phyloP scores from a whole-genome alignment of 64 coral and sea anemone genomes.

The Catalaphyllia jardinei region DNA sequence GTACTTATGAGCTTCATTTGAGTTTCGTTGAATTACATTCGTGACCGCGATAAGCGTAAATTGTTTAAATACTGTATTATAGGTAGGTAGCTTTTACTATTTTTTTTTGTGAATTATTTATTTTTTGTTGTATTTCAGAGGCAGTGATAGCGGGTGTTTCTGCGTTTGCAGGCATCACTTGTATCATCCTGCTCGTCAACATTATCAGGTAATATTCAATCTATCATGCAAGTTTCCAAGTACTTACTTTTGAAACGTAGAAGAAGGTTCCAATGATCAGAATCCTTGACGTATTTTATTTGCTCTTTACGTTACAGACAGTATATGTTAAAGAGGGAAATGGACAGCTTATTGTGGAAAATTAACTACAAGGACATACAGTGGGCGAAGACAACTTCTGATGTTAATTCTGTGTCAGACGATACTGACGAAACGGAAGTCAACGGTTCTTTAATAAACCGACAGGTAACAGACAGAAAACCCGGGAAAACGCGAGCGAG shows the following conservation, averaged over 20 bases:
- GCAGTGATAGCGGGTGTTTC: slow-evolving; percentile 3
- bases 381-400: slow-evolving; percentile 1
- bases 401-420: background rate
- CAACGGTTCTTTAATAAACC: no score
- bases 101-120: background rate
- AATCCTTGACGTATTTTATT: background rate
- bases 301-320: slow-evolving; percentile 48
- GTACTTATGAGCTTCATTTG: no score
- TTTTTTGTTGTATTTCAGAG: background rate
- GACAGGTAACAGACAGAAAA: no score
- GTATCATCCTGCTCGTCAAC: slow-evolving; percentile 8
- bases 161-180: background rate
- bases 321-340: slow-evolving; percentile 74
- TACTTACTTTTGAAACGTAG: background rate
- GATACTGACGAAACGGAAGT: slow-evolving; percentile 4
- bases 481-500: no score
- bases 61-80: no score
- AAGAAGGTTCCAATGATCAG: background rate
- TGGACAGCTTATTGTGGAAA: slow-evolving; percentile 82
- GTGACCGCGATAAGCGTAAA: no score
- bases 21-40: no score
- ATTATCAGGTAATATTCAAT: background rate
- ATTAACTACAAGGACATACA: slow-evolving; percentile 82
- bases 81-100: background rate
- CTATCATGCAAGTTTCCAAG: background rate